Evolutionary conservation across 64 coral and sea anemone species (phyloP), one percentile per base, ranked within the genome.

Genomic region (Montipora efflorescens): DNA sequence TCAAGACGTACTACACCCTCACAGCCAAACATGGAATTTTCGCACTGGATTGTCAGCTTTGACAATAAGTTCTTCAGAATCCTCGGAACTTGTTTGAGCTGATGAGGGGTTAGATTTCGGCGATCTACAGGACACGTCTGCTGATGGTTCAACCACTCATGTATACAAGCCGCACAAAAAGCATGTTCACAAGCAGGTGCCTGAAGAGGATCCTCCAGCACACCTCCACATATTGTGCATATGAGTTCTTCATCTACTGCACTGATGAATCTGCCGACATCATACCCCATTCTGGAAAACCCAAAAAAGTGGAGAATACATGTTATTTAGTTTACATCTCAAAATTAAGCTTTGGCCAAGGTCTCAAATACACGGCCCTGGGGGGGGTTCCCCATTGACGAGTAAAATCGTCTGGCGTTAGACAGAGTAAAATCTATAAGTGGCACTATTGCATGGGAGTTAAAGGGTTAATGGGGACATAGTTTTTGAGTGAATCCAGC

Each of bases 111-210:
- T 45, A 98, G 87, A 76, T 83, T 91, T n/a, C 90, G 79, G 64
- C 96, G 78, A 71, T 95, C 93, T 2, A 95, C 88, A 6, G 96
- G 96, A 25, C 96, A 98, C 5, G 73, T 98, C 44, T 95, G 90
- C 36, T 98, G 96, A 49, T 95, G 93, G 76, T 95, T 95, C 16
- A 98, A 46, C 96, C 96, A 98, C 69, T 98, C 96, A 82, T 95
- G 96, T 49, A 98, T 98, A 70, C 96, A 98, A 19, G 90, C 90
- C 45, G 96, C 93, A 95, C 96, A 98, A 23, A 98, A 98, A 50
- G 96, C 90, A 92, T 95, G 96, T 43, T 98, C 96, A 77, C 96
- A 98, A 22, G 87, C 64, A 8, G 93, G 96, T 3, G 90, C 96
- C 28, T 98, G 96, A 1, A 98, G 77, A 14, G 96, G 96, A 18